Evolutionary conservation across 2,113 vertebrate species (phyloP), one percentile per base, ranked within the genome.

Genomic region (Grallaria varia): DNA sequence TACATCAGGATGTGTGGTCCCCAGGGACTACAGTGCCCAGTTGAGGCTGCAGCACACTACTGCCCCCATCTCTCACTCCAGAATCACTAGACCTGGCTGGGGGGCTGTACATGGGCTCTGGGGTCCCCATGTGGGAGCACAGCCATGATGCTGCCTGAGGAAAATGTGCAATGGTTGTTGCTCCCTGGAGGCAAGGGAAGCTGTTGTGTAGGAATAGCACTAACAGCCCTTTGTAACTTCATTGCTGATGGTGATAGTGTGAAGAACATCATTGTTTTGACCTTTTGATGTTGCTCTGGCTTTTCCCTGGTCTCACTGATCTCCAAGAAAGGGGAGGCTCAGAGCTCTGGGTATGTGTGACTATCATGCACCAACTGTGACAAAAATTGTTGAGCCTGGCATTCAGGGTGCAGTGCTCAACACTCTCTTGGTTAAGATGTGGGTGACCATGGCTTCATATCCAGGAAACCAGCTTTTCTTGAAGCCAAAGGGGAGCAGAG

Each of bases 1-100:
- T 72, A 31, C n/a, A 9, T 83, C 30, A 28, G 67, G 33, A 33
- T 56, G 28, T 44, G 13, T 62, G 23, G n/a, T 79, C 53, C 3
- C 1, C 45, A 73, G 72, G 40, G 28, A 71, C 33, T 33, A 31
- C 33, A 13, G 33, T 79, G 49, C 19, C 8, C 33, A 64, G 66
- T 14, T 63, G 42, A 58, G 45, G 42, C 35, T 49, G 39, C 56
- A 56, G 52, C 21, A 8, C 33, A 45, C 49, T 40, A 30, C 45
- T 62, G 24, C 25, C 18, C 12, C 35, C 30, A 21, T 45, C 33
- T 95, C 33, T 47, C 21, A 7, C 60, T 78, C 40, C 42, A 84
- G 55, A 53, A 50, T 56, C 15, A 0, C 0, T 31, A 73, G 47
- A 75, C 14, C 11, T 72, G 18, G 9, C 6, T 2, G 2, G 16